These are phyloP conservation scores for Dryadula phaetusa DNA, from an alignment of 2,888 invertebrate species.

Conservation along the genomic window DNA sequence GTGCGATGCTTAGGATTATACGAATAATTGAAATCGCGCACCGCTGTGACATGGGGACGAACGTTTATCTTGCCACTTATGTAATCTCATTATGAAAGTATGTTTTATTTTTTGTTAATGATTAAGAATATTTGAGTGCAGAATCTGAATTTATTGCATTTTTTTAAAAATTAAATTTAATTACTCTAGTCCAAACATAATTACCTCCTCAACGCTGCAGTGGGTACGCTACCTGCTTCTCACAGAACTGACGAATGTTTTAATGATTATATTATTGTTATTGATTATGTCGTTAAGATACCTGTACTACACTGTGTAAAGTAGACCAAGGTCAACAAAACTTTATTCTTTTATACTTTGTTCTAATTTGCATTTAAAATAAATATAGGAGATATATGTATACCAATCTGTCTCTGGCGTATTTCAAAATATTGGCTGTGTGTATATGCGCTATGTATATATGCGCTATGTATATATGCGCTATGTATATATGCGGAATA, in stretches of 20 bases:
- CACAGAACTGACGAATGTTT: not conserved
- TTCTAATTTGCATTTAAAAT: not conserved
- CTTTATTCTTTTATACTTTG: not conserved
- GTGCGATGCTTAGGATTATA: not conserved
- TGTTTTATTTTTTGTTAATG: not conserved
- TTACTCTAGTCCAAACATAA: not conserved
- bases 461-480: too few species aligned
- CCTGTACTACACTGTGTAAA: not conserved
- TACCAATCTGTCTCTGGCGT: not conserved
- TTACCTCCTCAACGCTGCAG: not conserved
- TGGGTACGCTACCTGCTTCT: slow-evolving; percentile 3
- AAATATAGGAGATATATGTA: too few species aligned
- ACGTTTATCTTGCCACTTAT: not conserved
- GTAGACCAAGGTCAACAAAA: not conserved
- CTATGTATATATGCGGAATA: not conserved
- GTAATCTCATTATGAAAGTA: not conserved
- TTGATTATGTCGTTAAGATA: not conserved
- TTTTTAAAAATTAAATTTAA: too few species aligned
- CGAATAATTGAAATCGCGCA: not conserved
- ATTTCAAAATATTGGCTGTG: not conserved
- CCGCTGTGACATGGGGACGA: not conserved
- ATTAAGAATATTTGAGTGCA: not conserved
- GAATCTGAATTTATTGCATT: too few species aligned
- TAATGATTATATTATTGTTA: slow-evolving; percentile 3
- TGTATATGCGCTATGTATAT: not conserved